Evolutionary conservation across 2,888 invertebrate species (phyloP), one percentile per base, ranked within the genome.

Genomic region (Anoplius nigerrimus): DNA sequence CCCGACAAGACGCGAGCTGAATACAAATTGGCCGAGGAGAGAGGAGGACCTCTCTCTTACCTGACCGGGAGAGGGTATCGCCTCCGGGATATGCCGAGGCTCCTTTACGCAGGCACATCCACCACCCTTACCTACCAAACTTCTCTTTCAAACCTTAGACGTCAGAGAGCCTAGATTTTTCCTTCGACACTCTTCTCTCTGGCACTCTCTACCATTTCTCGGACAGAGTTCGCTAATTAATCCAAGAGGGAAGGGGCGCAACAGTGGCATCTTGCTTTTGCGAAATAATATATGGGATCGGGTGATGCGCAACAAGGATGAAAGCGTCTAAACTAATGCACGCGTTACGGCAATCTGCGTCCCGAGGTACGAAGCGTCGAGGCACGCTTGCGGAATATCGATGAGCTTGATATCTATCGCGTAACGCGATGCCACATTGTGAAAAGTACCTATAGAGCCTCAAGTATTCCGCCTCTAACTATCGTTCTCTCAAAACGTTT

Each of bases 11-110:
- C 79, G 71, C 76, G 81, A 79, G 71, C 81, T 82, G 88, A 86
- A 88, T 88, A 88, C 87, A 87, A 88, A 88, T 88, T 83, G 81
- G 77, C 70, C 70, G 65, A 73, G 70, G 79, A 76, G 34, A 34
- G 66, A 69, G 65, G 72, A 68, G 62, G 48, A 18, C 69, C 64
- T 71, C 66, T 69, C 72, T 71, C 65, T 74, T 72, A 75, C 76
- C 76, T 78, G 76, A 71, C 71, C 68, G 72, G 55, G 67, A 73
- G 72, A 78, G 74, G 65, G 67, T 69, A 52, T 69, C 64, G 66
- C 71, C 71, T 75, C 69, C 71, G 68, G 72, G 75, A 75, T 72
- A 73, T 68, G 75, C 72, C 69, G 66, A 72, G 57, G 70, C 57
- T 69, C 76, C 69, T 73, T 74, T 71, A 66, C 74, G 74, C 75